Base-by-base conservation (phyloP, 2,888 invertebrate species). In the Baronia brevicornis region DNA sequence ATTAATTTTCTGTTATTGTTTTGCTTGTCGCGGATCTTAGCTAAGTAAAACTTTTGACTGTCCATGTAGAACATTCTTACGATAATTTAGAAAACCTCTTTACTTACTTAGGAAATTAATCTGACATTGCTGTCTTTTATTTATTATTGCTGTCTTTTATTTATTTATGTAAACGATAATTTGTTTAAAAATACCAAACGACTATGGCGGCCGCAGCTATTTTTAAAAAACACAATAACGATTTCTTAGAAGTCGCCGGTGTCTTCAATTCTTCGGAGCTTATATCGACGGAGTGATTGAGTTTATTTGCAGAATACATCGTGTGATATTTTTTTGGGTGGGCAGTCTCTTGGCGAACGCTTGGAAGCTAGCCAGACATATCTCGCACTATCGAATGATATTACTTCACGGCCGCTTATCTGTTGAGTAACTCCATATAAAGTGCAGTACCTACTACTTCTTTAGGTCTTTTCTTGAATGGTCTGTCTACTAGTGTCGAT, bases 231-330 rank as follows among this genome's bases (percentile, higher is more conserved):
- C 30, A 39, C 25, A 41, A 36, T 35, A 31, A 43, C 31, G 33
- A 36, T 46, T 46, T 45, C 43, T 38, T 40, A 47, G 41, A 44
- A 44, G 21, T 33, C 21, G 30, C 21, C 24, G 35, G 31, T 38
- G n/a, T n/a, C n/a, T n/a, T 36, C 25, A 36, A 44, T 38, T 42
- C 41, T 38, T 33, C 35, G 31, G 11, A 12, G 32, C 32, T 33
- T 33, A n/a, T 28, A 39, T 25, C 34, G 30, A 28, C 38, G 28
- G 32, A 38, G 39, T 45, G 35, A 41, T 44, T 38, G 30, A 36
- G 43, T 48, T 45, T 51, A 51, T 51, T 49, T 51, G 49, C 49
- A 46, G 47, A 43, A 36, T 43, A 41, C 44, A 41, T 41, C 44
- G 35, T 39, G 29, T 37, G 33, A 38, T 44, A 29, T 37, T 36